phyloP scores from a whole-genome alignment of 2,888 invertebrate genomes.

The Epinotia bilunana region DNA sequence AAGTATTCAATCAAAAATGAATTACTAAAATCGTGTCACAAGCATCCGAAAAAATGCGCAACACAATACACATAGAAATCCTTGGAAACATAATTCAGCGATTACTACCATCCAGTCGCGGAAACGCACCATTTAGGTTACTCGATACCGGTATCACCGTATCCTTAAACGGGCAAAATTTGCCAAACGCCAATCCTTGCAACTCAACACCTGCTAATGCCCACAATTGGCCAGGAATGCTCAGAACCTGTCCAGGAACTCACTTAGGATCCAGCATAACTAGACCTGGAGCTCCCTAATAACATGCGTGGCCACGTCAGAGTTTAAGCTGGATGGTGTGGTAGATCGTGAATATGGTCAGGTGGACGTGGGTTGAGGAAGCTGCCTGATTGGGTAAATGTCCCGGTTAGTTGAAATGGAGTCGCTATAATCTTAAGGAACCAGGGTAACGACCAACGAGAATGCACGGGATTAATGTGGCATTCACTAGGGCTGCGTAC shows the following conservation, averaged over 20 bases:
- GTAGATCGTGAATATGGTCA: not conserved
- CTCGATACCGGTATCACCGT: not conserved
- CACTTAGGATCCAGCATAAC: not conserved
- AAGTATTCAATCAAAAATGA: too few relatives aligned
- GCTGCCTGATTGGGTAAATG: slow-evolving; percentile 75
- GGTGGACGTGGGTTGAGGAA: slow-evolving; percentile 69
- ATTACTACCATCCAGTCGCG: not conserved
- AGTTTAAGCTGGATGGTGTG: not conserved
- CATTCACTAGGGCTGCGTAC: not conserved
- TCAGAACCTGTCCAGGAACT: not conserved
- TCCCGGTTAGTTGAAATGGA: slow-evolving; percentile 53
- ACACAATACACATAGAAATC: too few relatives aligned
- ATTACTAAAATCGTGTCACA: too few relatives aligned
- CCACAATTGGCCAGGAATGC: slow-evolving; percentile 39
- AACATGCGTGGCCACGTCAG: not conserved
- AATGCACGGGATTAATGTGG: slow-evolving; percentile 5
- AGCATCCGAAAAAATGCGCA: too few relatives aligned
- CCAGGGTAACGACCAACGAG: slow-evolving; percentile 17
- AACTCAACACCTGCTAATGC: slow-evolving; percentile 41
- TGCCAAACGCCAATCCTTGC: slow-evolving; percentile 30
- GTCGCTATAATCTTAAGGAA: slow-evolving; percentile 14
- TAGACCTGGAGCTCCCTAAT: not conserved
- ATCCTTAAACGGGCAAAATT: slow-evolving; percentile 6
- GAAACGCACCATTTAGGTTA: not conserved
- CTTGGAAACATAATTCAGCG: not conserved